Evolutionary conservation across 2,113 vertebrate genomes (phyloP), one percentile per base, ranked within the genome.

Genomic region (Paradoxurus hermaphroditus): DNA sequence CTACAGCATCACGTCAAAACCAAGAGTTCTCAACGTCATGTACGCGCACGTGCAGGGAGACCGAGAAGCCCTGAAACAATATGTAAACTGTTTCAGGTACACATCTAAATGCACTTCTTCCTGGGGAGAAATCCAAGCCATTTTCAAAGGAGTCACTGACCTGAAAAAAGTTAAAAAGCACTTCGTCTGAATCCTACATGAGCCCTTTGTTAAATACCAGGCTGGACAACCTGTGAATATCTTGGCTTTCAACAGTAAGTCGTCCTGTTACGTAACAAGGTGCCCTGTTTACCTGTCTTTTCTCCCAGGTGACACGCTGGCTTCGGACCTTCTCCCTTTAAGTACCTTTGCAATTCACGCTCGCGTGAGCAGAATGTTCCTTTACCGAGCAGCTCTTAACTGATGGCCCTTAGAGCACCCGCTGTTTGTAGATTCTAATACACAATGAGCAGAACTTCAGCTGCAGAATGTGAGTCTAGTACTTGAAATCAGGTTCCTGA

Each of bases 91-190:
- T 7, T 73, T n/a, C 68, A 65, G 39, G 39, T 7, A 91, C 27
- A 3, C 14, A 70, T 46, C 16, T 51, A 19, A 23, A 51, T 12
- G 27, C 14, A 67, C 46, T 63, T 94, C 77, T 44, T 36, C 44
- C 79, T 36, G 13, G 31, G 1, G 39, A 94, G 82, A 95, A 92
- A 96, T 62, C 25, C 5, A 56, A 95, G 73, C 44, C 72, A 51
- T 39, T 95, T 94, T 39, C 72, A 93, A 93, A 96, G 59, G 39
- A 91, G 39, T 68, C 79, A 75, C 29, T 91, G 83, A 83, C 39
- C 77, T 95, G 67, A 63, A 68, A 79, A 56, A 78, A 81, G 31
- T 27, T 36, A 59, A 41, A 81, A 94, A 44, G 83, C 91, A 67
- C 6, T 81, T 27, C n/a, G 39, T 29, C 9, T 96, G 94, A 86